Base-by-base conservation (phyloP, 2,113 vertebrate species). In the Poeciliopsis prolifica region DNA sequence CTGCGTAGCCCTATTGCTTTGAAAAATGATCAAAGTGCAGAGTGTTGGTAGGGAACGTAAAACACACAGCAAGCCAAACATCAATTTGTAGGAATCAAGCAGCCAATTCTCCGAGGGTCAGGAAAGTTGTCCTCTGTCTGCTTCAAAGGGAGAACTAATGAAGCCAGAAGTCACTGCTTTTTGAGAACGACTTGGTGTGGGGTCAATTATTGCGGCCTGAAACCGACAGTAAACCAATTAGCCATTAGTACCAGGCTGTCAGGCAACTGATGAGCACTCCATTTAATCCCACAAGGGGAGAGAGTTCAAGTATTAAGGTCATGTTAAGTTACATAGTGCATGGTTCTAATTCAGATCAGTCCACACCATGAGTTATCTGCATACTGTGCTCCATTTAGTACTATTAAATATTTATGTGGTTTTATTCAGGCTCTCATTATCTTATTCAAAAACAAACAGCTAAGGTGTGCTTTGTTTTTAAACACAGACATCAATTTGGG, bases 21-120 rank as follows among this genome's bases (percentile, higher is more conserved):
- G 91, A 93, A 93, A 91, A 86, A 92, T 92, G 91, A 94, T 95
- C 93, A 95, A 94, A 94, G 93, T 83, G 70, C 78, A 51, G 68
- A 12, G 29, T 78, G 75, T 75, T 74, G 80, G 70, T 65, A 79
- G 85, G 85, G 78, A 74, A 77, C 67, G 61, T 64, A 78, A 88
- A 85, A 86, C 86, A 91, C 83, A 91, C 85, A 79, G 74, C 12
- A 65, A 89, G 82, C 87, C 86, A 92, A 93, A 91, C 87, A 89
- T 90, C 89, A 94, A 92, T 93, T 93, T 93, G 85, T 90, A 80
- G 81, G 83, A 88, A 90, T 92, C 89, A 92, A 94, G 86, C 87
- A 87, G 88, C 83, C 85, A 85, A 87, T 89, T 91, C 78, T 88
- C 78, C 29, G 3, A 54, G 83, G 89, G 91, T 91, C 88, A 87